Base-by-base conservation (phyloP, 2,888 invertebrate genomes). In the Drosophila leonis region DNA sequence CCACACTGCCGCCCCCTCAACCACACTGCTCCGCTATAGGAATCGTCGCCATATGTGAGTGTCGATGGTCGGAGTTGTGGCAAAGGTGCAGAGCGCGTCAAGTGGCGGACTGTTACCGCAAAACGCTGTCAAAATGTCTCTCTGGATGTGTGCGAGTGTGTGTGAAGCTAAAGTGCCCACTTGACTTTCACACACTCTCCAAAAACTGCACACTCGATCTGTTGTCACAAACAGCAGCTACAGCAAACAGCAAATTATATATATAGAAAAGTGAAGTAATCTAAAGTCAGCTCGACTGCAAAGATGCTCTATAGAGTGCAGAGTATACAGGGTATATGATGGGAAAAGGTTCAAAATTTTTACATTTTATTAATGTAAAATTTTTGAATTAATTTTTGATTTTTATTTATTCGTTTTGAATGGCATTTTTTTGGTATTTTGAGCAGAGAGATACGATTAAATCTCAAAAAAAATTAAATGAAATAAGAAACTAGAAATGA, bases 161-260 rank as follows among this genome's bases (percentile, higher is more conserved):
- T 46, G 61, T 20, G 66, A 49, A 60, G 57, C 75, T 61, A 56
- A 78, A 87, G 85, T 82, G 67, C 71, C 66, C 84, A 75, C 85
- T 88, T 88, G 88, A 85, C 83, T 81, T 88, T 79, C 80, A 80
- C 72, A 75, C 60, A 64, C 71, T 70, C 81, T 73, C 77, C 72
- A 69, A 84, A 78, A 82, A 80, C 75, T 82, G 75, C 72, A 82
- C 84, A 77, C 83, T 83, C 75, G 72, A 86, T 82, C 75, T 62
- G 72, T 60, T 84, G 84, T 88, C 84, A 84, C 64, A 63, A 82
- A 67, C 85, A 84, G 85, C 70, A 72, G 80, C 51, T 39, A 60
- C 71, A 65, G 42, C 49, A 37, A 65, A 46, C 68, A 67, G 52
- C 39, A 70, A 63, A 54, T 72, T 41, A 48, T 12, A 35, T 12